Evolutionary conservation across 2,113 vertebrate genomes (phyloP).

Genomic region (Hemichromis elongatus): DNA sequence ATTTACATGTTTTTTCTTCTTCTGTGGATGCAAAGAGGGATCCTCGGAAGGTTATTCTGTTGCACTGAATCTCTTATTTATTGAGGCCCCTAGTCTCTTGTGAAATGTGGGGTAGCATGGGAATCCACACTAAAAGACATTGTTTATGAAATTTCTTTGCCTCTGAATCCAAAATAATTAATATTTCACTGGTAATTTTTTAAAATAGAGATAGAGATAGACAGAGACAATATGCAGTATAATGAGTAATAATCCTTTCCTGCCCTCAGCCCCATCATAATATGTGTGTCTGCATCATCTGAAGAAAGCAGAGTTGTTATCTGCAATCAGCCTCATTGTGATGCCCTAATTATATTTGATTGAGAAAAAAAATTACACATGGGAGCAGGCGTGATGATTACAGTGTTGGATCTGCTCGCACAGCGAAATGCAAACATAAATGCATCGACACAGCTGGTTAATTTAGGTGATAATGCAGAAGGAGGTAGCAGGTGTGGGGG

Average conservation of each 20-base stretch:
- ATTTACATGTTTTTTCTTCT: slow-evolving; percentile 49
- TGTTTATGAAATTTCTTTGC: not conserved
- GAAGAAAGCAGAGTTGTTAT: slow-evolving; percentile 40
- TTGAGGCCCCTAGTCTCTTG: not conserved
- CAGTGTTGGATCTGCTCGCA: slow-evolving; percentile 3
- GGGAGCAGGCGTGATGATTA: slow-evolving; percentile 50
- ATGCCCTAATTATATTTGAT: slow-evolving; percentile 58
- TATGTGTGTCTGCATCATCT: not conserved
- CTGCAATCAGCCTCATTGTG: slow-evolving; percentile 61
- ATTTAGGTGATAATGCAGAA: slow-evolving; percentile 25
- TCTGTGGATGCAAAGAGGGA: slow-evolving; percentile 14
- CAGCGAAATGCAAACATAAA: slow-evolving; percentile 41
- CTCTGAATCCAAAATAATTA: not conserved
- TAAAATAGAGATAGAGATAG: not conserved
- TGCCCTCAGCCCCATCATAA: slow-evolving; percentile 1
- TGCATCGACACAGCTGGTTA: slow-evolving; percentile 43
- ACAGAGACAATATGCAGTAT: not conserved
- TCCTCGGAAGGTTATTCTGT: slow-evolving; percentile 28
- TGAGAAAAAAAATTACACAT: slow-evolving; percentile 27
- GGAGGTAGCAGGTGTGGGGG: slow-evolving; percentile 36
- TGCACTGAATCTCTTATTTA: slow-evolving; percentile 34
- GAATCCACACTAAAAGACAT: not conserved
- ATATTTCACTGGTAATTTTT: not conserved
- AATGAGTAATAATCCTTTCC: slow-evolving; percentile 7
- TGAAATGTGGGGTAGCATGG: not conserved